Conservation (phyloP, 2,113 vertebrate species). For the Hiodon tergisus region DNA sequence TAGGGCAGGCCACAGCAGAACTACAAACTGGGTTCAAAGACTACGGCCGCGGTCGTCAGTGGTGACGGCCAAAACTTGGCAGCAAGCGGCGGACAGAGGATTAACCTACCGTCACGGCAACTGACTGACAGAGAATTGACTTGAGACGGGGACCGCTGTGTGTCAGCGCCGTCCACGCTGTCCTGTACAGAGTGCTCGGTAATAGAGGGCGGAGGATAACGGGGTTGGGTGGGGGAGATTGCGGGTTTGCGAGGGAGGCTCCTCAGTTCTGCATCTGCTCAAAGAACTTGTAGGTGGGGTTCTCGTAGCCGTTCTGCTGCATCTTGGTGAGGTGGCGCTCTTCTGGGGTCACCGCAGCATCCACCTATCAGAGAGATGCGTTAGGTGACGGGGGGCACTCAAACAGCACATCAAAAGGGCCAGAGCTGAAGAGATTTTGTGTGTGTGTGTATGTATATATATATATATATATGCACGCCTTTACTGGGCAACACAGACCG, state of each 20-base stretch:
- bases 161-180: slow-evolving; percentile 31
- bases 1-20: background rate
- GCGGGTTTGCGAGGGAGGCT: background rate
- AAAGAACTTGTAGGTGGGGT: slow-evolving; percentile 90
- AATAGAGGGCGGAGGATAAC: background rate
- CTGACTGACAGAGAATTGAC: slow-evolving; percentile 24
- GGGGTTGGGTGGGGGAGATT: slow-evolving; percentile 4
- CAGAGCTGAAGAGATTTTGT: background rate
- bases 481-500: too few relatives aligned
- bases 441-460: too few relatives aligned
- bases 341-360: slow-evolving; percentile 82
- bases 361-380: slow-evolving; percentile 59
- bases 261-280: slow-evolving; percentile 88
- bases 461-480: too few relatives aligned
- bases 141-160: slow-evolving; percentile 23
- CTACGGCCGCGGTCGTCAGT: background rate
- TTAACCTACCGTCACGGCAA: slow-evolving; percentile 14
- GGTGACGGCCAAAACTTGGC: too few relatives aligned
- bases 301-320: slow-evolving; percentile 88
- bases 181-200: slow-evolving; percentile 18
- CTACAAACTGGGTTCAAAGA: background rate
- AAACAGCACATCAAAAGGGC: background rate
- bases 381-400: background rate
- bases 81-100: background rate
- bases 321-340: slow-evolving; percentile 88